phyloP scores from a whole-genome alignment of 1,140 invertebrate genomes.

The Eueides isabella region DNA sequence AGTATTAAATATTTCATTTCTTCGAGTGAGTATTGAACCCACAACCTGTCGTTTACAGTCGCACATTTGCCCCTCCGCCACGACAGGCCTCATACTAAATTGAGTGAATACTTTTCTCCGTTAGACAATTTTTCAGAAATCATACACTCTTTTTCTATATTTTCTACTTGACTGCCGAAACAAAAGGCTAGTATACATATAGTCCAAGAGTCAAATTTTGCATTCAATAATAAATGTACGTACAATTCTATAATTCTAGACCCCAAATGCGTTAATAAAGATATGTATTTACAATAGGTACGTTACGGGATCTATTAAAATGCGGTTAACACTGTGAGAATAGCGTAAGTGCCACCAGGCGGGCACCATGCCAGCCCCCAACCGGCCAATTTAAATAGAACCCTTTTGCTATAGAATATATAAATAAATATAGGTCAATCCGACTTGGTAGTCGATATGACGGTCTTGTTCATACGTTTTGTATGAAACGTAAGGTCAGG shows the following conservation, averaged over 20 bases:
- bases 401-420: slow-evolving; percentile 21
- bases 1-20: too few species aligned
- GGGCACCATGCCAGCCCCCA: slow-evolving; percentile 61
- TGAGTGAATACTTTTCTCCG: too few species aligned
- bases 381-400: slow-evolving; percentile 32
- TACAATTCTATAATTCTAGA: slow-evolving; percentile 1
- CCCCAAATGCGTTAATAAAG: slow-evolving; percentile 12
- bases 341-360: slow-evolving; percentile 45
- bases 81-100: too few species aligned
- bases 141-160: too few species aligned
- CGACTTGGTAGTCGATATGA: background rate
- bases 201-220: background rate
- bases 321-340: slow-evolving; percentile 56
- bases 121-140: too few species aligned
- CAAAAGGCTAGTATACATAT: too few species aligned
- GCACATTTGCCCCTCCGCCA: too few species aligned
- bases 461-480: background rate
- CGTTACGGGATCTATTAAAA: slow-evolving; percentile 60
- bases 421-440: background rate
- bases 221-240: background rate
- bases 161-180: too few species aligned
- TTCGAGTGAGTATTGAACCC: too few species aligned
- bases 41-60: too few species aligned
- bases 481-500: slow-evolving; percentile 29
- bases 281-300: slow-evolving; percentile 28